These are phyloP conservation scores for Pseudomyrmex concolor DNA, from an alignment of 1,140 invertebrate genomes.

Conservation along the genomic window DNA sequence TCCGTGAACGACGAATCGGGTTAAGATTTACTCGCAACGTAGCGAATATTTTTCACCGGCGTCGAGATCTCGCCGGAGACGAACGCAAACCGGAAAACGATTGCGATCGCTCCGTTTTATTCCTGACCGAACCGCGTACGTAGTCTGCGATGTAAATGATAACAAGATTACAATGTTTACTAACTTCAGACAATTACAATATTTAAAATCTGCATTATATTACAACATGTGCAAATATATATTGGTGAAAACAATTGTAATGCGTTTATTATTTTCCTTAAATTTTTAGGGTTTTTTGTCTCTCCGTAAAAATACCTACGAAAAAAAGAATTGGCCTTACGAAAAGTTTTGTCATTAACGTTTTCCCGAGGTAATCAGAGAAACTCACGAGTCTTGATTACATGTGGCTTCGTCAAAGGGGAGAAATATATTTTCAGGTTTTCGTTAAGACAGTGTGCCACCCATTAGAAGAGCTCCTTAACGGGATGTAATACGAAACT, in stretches of 20 bases:
- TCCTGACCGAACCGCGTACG: constrained; percentile 17
- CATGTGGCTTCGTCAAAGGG: constrained; percentile 8
- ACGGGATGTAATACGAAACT: constrained; percentile 60
- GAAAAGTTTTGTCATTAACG: constrained; percentile 12
- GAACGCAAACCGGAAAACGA: constrained; percentile 46
- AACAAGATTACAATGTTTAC: no score
- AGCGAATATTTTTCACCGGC: constrained; percentile 49
- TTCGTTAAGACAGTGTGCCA: neutral
- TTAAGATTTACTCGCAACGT: constrained; percentile 23
- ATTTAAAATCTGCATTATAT: no score
- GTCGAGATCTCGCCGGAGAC: constrained; percentile 23
- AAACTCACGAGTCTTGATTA: constrained; percentile 6
- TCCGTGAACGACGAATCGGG: constrained; percentile 22
- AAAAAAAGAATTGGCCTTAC: neutral
- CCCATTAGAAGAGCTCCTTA: constrained; percentile 40
- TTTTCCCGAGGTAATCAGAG: neutral
- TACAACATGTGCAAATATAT: no score
- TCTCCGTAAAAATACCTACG: neutral
- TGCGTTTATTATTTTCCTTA: no score
- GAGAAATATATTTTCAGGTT: constrained; percentile 16
- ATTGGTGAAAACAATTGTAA: no score
- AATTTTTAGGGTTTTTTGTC: no score
- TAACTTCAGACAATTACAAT: no score
- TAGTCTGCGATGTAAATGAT: no score
- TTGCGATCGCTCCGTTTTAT: constrained; percentile 41